These are phyloP conservation scores for Drosophila pseudoobscura DNA, from an alignment of 1,140 invertebrate genomes.

Conservation along the genomic window DNA sequence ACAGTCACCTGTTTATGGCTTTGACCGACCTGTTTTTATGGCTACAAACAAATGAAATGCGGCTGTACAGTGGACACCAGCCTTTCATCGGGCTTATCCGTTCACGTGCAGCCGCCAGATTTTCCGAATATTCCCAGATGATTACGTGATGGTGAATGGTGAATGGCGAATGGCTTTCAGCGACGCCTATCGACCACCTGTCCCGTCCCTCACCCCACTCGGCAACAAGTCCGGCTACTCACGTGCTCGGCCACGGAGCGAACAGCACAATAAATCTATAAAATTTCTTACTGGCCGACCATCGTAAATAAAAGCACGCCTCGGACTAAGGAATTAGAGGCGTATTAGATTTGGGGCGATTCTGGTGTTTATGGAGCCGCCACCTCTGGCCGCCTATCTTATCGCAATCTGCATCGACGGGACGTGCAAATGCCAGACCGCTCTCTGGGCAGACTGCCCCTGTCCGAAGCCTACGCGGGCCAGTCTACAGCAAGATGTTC, in stretches of 20 bases:
- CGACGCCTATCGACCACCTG: constrained; percentile 2
- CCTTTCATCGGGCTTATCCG: background rate
- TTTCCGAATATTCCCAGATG: constrained; percentile 29
- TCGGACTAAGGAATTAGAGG: constrained; percentile 34
- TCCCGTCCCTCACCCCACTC: background rate
- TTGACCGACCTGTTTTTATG: constrained; percentile 20
- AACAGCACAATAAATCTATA: constrained; percentile 59
- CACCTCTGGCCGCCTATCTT: constrained; percentile 42
- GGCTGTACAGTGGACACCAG: background rate
- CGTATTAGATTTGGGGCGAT: constrained; percentile 55
- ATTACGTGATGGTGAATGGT: constrained; percentile 49
- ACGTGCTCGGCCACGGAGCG: constrained; percentile 36
- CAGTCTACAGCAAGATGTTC: constrained; percentile 65
- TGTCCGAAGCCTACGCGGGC: constrained; percentile 6
- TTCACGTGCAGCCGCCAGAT: constrained; percentile 41
- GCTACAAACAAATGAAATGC: constrained; percentile 36
- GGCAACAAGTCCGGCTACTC: constrained; percentile 32
- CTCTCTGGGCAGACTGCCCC: background rate
- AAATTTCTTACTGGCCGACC: constrained; percentile 37
- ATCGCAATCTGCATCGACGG: constrained; percentile 51
- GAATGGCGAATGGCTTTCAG: constrained; percentile 17
- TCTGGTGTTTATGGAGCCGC: constrained; percentile 45
- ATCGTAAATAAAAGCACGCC: constrained; percentile 62
- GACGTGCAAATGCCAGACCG: constrained; percentile 1
- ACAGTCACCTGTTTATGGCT: constrained; percentile 43